Evolutionary conservation across 2,113 vertebrate genomes (phyloP).

Genomic region (Thamnaconus septentrionalis): DNA sequence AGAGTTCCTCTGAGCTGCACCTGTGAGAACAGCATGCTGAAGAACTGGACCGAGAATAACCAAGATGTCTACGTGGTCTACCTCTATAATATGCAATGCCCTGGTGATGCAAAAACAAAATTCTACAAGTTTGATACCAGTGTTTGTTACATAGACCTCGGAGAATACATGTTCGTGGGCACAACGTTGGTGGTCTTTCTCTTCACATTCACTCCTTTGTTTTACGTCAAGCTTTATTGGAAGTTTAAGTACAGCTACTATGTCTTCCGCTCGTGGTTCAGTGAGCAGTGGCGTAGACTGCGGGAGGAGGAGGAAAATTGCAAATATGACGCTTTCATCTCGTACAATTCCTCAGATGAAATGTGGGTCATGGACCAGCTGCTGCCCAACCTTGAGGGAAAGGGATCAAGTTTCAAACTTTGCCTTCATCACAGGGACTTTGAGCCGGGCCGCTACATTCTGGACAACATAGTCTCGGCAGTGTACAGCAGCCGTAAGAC

Average conservation of each 20-base stretch:
- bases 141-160: conserved; percentile 79
- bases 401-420: conserved; percentile 72
- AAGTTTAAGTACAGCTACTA: conserved; percentile 81
- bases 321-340: conserved; percentile 86
- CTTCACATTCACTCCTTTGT: conserved; percentile 71
- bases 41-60: conserved; percentile 68
- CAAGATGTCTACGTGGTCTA: conserved; percentile 77
- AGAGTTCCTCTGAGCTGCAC: conserved; percentile 81
- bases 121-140: conserved; percentile 77
- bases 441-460: conserved; percentile 76
- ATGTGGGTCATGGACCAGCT: conserved; percentile 81
- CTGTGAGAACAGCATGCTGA: conserved; percentile 64
- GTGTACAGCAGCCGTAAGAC: conserved; percentile 86
- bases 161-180: conserved; percentile 70
- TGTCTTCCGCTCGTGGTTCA: conserved; percentile 80
- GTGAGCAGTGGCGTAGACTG: conserved; percentile 78
- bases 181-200: conserved; percentile 68
- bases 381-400: conserved; percentile 77
- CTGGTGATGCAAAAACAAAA: conserved; percentile 34
- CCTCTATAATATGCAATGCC: conserved; percentile 59
- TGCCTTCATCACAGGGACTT: conserved; percentile 90
- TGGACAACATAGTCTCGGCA: conserved; percentile 87
- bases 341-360: conserved; percentile 84
- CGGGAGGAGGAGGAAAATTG: conserved; percentile 73
- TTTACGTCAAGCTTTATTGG: conserved; percentile 80